A percentile compares a stretch with the other conserved stretches of the same genome.
Conservation (phyloP, 2,113 vertebrate genomes). For the Eublepharis macularius region DNA sequence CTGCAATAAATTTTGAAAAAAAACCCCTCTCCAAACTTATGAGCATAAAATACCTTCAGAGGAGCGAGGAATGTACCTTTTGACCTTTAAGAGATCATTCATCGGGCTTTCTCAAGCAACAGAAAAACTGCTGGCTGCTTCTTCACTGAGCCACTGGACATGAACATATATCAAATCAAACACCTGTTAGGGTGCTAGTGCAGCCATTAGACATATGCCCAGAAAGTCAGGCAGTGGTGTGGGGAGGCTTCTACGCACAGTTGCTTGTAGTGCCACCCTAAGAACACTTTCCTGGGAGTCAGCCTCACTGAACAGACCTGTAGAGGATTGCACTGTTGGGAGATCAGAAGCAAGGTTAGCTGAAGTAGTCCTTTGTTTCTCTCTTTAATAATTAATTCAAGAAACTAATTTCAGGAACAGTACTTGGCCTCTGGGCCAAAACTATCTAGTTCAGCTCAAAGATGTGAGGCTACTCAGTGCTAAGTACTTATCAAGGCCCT, state of each 20-base stretch:
- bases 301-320: no score
- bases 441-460: background rate
- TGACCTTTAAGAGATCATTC: conserved; percentile 7
- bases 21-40: background rate
- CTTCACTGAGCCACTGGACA: conserved; percentile 14
- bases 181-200: conserved; percentile 7
- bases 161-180: conserved; percentile 18
- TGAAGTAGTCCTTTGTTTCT: background rate
- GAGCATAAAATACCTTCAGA: background rate
- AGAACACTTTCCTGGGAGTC: no score
- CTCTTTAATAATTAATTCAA: background rate
- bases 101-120: conserved; percentile 19
- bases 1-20: background rate
- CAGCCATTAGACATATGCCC: background rate
- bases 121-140: conserved; percentile 4
- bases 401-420: background rate
- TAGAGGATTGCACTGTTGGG: background rate
- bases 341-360: background rate
- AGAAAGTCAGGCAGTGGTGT: background rate
- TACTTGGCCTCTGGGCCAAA: background rate
- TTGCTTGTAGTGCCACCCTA: background rate
- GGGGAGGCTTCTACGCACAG: background rate
- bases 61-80: background rate
- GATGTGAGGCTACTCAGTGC: background rate
- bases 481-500: no score